Evolutionary conservation across 2,797 vertebrate genomes (phyloP).

Genomic region (Falco biarmicus): DNA sequence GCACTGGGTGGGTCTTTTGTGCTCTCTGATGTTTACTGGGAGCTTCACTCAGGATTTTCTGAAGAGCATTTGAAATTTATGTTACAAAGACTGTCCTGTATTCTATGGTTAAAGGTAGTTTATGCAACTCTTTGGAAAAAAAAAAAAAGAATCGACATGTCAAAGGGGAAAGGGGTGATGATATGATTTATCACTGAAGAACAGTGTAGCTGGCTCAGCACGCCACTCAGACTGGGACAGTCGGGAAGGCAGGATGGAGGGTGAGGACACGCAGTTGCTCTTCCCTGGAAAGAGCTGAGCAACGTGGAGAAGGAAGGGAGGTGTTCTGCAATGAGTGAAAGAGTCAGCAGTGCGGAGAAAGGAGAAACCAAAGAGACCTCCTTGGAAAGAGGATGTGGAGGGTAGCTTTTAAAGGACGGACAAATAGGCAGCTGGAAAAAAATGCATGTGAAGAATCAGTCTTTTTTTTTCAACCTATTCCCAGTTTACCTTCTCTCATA

Average conservation of each 20-base stretch:
- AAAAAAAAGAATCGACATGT: not conserved
- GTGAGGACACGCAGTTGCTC: not conserved
- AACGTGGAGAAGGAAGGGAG: not conserved
- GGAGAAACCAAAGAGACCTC: slow-evolving; percentile 1
- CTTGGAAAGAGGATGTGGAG: slow-evolving; percentile 8
- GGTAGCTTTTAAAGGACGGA: slow-evolving; percentile 31
- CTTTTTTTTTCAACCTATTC: not conserved
- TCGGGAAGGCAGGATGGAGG: not conserved
- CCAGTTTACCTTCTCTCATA: not conserved
- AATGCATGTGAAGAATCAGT: not conserved
- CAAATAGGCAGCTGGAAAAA: slow-evolving; percentile 4
- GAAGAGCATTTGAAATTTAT: not conserved
- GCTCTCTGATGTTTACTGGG: not conserved
- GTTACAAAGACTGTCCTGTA: not conserved
- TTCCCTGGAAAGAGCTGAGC: not conserved
- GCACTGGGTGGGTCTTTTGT: not conserved
- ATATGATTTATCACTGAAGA: not conserved
- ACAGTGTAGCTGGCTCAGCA: not conserved
- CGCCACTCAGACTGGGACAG: not conserved
- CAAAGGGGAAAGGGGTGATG: not conserved
- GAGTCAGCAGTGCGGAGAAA: not conserved
- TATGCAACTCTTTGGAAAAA: not conserved
- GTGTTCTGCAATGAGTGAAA: not conserved
- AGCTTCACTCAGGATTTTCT: not conserved
- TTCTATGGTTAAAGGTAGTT: not conserved